Conservation (phyloP, 1,140 invertebrate genomes). For the Cotesia chilonis region DNA sequence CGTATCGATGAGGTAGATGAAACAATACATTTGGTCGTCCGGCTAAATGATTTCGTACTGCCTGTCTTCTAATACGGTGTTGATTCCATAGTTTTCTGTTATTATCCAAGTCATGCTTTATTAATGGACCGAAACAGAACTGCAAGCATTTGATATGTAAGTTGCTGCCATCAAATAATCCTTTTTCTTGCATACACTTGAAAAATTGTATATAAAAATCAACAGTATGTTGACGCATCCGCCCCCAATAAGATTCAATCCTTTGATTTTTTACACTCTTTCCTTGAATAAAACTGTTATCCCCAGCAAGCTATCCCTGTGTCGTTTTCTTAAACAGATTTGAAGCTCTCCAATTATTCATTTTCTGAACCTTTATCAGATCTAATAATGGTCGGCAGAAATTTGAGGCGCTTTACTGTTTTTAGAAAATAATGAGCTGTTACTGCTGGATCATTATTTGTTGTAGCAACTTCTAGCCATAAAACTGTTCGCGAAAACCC, state of each 20-base stretch:
- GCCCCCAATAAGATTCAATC: too few species aligned
- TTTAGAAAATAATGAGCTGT: conserved; percentile 2
- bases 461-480: conserved; percentile 10
- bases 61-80: conserved; percentile 32
- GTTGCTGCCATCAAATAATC: conserved; percentile 13
- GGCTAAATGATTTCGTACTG: conserved; percentile 10
- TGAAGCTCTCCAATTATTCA: conserved; percentile 23
- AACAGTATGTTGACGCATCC: too few species aligned
- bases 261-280: too few species aligned
- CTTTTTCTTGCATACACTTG: conserved; percentile 15
- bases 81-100: conserved; percentile 28
- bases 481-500: conserved; percentile 2
- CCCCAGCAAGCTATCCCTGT: conserved; percentile 16
- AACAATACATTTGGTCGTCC: conserved; percentile 26
- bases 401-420: not conserved
- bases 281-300: conserved; percentile 24
- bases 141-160: conserved; percentile 27
- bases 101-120: conserved; percentile 16
- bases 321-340: conserved; percentile 6
- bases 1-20: conserved; percentile 6
- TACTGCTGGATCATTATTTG: conserved; percentile 10
- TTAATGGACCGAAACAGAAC: conserved; percentile 31
- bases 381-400: conserved; percentile 16
- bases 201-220: conserved; percentile 36
- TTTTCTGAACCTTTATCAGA: conserved; percentile 28